phyloP scores from a whole-genome alignment of 2,797 vertebrate species.

The Macropus fuliginosus region DNA sequence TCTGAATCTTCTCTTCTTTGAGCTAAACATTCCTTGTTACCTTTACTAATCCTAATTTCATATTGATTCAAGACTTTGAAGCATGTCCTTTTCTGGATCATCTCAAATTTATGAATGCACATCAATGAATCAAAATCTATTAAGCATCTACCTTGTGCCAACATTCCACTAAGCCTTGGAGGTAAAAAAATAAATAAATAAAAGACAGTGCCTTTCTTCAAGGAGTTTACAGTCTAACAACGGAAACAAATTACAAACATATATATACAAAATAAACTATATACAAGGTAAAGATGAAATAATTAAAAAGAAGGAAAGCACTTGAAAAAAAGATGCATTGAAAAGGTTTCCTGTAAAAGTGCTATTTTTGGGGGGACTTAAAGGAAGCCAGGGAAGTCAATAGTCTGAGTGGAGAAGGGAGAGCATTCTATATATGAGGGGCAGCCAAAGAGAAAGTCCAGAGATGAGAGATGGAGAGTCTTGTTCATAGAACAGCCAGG shows the following conservation, averaged over 20 bases:
- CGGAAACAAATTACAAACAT: too few relatives aligned
- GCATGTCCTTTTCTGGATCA: background rate
- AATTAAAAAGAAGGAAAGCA: background rate
- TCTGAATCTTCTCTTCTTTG: background rate
- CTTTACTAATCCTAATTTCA: background rate
- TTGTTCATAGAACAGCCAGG: background rate
- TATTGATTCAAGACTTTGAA: background rate
- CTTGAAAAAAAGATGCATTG: rapidly evolving
- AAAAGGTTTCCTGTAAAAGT: background rate
- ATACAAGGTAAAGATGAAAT: background rate
- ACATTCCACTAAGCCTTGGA: background rate
- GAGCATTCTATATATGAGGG: background rate
- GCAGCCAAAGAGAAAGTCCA: background rate
- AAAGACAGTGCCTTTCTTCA: background rate
- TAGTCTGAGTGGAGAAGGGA: background rate
- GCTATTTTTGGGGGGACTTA: background rate
- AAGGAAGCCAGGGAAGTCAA: background rate
- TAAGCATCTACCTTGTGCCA: background rate
- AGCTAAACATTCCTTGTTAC: background rate
- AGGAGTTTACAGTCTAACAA: background rate
- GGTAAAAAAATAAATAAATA: background rate
- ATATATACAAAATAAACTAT: background rate
- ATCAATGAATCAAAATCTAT: background rate
- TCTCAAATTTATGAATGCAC: background rate
- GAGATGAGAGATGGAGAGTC: background rate